Evolutionary conservation across 2,113 vertebrate species (phyloP).

Genomic region (Leptodactylus fuscus): DNA sequence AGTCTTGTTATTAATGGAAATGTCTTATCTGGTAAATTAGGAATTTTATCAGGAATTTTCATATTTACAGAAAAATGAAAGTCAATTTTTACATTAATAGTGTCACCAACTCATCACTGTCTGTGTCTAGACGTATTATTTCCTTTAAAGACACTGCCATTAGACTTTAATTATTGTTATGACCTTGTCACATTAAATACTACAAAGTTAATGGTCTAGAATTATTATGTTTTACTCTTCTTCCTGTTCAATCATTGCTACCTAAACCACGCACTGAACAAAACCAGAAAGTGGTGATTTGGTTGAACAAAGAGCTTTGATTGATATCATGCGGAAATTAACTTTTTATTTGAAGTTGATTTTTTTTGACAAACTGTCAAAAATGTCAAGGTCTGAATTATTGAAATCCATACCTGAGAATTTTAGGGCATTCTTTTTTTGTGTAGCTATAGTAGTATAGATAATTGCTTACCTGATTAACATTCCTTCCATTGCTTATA

Average conservation of each 20-base stretch:
- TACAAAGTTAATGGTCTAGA: conserved; percentile 31
- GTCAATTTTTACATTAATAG: conserved; percentile 25
- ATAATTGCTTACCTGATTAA: no score
- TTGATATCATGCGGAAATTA: background rate
- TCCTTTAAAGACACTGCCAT: conserved; percentile 10
- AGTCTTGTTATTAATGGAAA: conserved; percentile 1
- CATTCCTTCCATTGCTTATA: no score
- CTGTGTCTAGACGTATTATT: conserved; percentile 17
- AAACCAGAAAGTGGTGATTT: background rate
- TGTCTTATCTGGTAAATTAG: conserved; percentile 4
- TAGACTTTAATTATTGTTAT: conserved; percentile 21
- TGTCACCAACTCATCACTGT: conserved; percentile 32
- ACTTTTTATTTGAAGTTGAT: background rate
- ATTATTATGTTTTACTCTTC: conserved; percentile 18
- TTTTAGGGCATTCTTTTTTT: background rate
- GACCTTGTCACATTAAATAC: conserved; percentile 26
- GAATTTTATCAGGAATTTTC: conserved; percentile 19
- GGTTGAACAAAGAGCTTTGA: background rate
- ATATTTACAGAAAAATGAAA: conserved; percentile 40
- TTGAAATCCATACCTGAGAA: background rate
- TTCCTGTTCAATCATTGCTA: background rate
- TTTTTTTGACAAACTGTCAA: no score
- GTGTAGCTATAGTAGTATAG: background rate
- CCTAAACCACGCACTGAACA: background rate
- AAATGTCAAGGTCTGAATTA: no score